Base-by-base conservation (phyloP, 2,888 invertebrate species). In the Caenorhabditis uteleia region DNA sequence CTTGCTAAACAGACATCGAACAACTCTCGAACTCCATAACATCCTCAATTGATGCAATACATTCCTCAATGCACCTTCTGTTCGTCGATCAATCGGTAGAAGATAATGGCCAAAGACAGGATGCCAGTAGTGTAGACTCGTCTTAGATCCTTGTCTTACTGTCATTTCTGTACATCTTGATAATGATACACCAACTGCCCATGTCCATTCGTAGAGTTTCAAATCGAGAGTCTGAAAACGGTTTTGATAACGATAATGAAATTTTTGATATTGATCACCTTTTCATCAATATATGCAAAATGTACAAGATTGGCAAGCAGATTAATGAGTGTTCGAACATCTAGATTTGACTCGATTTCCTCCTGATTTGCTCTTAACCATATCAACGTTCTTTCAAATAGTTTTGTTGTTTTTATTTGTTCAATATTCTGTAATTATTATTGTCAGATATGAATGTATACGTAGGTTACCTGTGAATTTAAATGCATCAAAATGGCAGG, bases 81-180 rank as follows among this genome's bases (percentile, higher is more conserved):
- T 86, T 56, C 89, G 89, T 73, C n/a, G 84, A 79, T 90, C 90
- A 29, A 79, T 68, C 14, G 79, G 77, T 20, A 79, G 68, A 3
- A 59, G 55, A 36, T 69, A 74, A 44, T 70, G 55, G 2, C 97
- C 97, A 12, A 98, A 88, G 23, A 97, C 89, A 4, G 95, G 95
- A 85, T 98, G 95, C 95, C 95, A 98, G 85, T 95, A 93, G 16
- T 70, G 54, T 7, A 65, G 57, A 38, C 51, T 62, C 3, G 67
- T 55, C 33, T 59, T 48, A 23, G 42, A 44, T 0, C 57, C 58
- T 5, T 54, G 55, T 29, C 44, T 57, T n/a, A 62, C 62, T 8
- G 62, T 53, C 29, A 62, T 49, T 42, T 73, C 69, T 2, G 67
- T 73, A 34, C 74, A 74, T 34, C 65, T 58, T n/a, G 57, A 56